Base-by-base conservation (phyloP, 2,888 invertebrate species). In the Trachelus stipa region DNA sequence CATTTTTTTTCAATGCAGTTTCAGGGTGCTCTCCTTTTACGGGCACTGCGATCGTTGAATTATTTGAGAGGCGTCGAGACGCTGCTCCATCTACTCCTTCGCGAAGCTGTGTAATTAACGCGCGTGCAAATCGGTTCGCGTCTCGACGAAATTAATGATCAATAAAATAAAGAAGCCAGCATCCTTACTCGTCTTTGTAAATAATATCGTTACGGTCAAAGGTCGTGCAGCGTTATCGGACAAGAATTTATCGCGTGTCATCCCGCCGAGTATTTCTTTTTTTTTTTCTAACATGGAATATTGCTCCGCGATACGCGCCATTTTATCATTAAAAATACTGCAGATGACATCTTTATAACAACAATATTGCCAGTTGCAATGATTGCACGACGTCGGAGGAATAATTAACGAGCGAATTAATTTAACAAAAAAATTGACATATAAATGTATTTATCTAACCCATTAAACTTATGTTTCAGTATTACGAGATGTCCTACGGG, bases 401-500 rank as follows among this genome's bases (percentile, higher is more conserved):
- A 56, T 56, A 56, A 56, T 56, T 15, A 56, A 9, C 23, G 37
- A 37, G 37, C 37, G 37, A 37, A 37, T 35, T 35, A 35, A 35
- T 3, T 35, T 35, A 12, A 3, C 3, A 35, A 35, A 35, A 35
- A 35, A 35, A 35, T 12, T 12, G 35, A 35, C 35, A 35, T 34
- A 34, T 11, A 12, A 35, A 35, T 12, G 35, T 35, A 35, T 12
- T 35, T 35, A 12, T 71, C 71, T 56, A 23, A 56, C 9, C 56
- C 56, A 9, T 56, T 71, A 15, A 33, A 33, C 15, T 86, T 91
- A 87, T 92, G 90, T 95, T 95, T 77, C 95, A 97, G 97, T 98
- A 98, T 93, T 98, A 98, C 93, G 98, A 98, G 94, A 98, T 98
- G 97, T 97, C 97, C 77, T 98, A 97, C 93, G 97, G 97, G 88